Conservation (phyloP, 1,140 invertebrate species). For the Acyrthosiphon pisum region DNA sequence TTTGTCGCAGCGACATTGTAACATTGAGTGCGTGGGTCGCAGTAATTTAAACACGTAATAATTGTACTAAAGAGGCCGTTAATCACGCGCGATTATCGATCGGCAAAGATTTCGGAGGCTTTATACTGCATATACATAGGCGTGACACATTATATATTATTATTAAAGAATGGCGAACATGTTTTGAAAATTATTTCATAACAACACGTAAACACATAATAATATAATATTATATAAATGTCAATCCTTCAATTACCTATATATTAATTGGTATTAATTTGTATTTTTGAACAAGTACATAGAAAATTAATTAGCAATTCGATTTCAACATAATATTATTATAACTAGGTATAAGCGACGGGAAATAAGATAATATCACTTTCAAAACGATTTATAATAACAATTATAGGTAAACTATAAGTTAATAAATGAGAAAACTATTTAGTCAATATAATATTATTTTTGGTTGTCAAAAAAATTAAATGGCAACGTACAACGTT, state of each 20-base stretch:
- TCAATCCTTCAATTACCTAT: background rate
- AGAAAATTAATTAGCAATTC: background rate
- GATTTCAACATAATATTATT: background rate
- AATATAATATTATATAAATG: background rate
- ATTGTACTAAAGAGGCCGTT: background rate
- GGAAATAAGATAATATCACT: background rate
- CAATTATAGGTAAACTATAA: too few species aligned
- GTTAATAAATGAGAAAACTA: too few species aligned
- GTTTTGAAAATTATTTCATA: background rate
- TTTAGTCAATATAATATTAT: too few species aligned
- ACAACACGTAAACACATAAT: background rate
- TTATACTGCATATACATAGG: background rate
- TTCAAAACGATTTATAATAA: too few species aligned
- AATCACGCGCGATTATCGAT: background rate
- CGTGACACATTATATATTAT: background rate
- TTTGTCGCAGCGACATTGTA: background rate
- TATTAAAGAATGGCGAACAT: background rate
- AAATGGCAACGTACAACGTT: too few species aligned
- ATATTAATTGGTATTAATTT: too few species aligned
- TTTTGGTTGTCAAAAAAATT: too few species aligned
- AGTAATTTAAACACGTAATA: constrained; percentile 13
- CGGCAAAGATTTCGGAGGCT: background rate
- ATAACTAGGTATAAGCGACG: background rate
- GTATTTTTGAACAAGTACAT: background rate
- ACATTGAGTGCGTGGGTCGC: background rate